Percentiles rank a stretch among this genome's conserved stretches.
Evolutionary conservation across 2,797 vertebrate species (phyloP).

Genomic region (Urophycis tenuis): DNA sequence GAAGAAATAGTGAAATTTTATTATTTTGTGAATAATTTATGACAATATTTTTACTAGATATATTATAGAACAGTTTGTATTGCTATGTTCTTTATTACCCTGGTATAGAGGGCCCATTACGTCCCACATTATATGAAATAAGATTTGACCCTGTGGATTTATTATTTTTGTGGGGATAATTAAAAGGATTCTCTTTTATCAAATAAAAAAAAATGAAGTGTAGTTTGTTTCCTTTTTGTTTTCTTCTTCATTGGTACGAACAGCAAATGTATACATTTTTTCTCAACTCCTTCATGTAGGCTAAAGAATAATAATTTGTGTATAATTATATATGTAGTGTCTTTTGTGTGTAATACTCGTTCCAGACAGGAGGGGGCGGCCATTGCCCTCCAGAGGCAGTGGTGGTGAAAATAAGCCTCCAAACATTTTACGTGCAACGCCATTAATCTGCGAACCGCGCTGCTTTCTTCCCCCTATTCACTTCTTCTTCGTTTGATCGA

Average conservation of each 20-base stretch:
- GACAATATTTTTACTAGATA: not conserved
- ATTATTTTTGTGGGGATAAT: not conserved
- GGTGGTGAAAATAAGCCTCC: not conserved
- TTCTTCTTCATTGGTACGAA: not conserved
- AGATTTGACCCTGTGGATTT: not conserved
- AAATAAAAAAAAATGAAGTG: not conserved
- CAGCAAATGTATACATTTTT: too few species aligned
- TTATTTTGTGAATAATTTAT: slow-evolving; percentile 26
- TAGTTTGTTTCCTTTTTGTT: not conserved
- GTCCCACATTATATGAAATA: not conserved
- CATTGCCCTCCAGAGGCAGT: slow-evolving; percentile 16
- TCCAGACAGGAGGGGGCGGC: slow-evolving; percentile 44
- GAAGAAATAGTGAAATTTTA: slow-evolving; percentile 6
- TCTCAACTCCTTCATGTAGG: too few species aligned
- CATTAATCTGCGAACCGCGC: slow-evolving; percentile 5
- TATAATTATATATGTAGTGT: too few species aligned
- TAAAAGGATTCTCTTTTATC: not conserved
- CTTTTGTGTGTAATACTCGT: not conserved
- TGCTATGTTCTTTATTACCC: not conserved
- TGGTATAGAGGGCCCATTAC: not conserved
- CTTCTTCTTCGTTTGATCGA: slow-evolving; percentile 7
- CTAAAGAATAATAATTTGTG: too few species aligned
- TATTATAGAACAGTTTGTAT: not conserved
- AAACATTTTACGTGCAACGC: not conserved
- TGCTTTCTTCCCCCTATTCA: too few species aligned